phyloP scores from a whole-genome alignment of 2,888 invertebrate genomes.

The Hypsopygia costalis region DNA sequence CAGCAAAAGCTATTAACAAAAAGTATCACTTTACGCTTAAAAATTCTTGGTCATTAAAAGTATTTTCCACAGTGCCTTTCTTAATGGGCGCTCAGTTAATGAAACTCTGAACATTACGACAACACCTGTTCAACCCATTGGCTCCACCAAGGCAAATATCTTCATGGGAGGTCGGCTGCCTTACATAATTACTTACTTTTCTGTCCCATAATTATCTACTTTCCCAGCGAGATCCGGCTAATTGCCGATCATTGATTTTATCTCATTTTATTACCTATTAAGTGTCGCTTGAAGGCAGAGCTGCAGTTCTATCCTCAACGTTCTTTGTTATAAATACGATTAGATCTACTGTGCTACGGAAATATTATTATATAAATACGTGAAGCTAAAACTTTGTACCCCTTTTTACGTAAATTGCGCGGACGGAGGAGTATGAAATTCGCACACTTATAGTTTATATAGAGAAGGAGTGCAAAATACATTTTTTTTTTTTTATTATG shows the following conservation, averaged over 20 bases:
- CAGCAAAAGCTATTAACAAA: no score
- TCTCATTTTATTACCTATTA: slow-evolving; percentile 29
- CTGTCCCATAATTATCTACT: slow-evolving; percentile 9
- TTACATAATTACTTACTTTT: slow-evolving; percentile 14
- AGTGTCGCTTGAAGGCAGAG: no score
- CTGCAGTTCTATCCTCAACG: no score
- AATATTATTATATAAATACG: no score
- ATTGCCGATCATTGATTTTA: slow-evolving; percentile 44
- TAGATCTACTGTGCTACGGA: no score
- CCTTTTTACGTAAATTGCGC: no score
- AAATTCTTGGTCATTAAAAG: background rate
- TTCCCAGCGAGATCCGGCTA: slow-evolving; percentile 30
- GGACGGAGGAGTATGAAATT: no score
- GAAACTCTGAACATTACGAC: background rate
- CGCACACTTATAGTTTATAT: no score
- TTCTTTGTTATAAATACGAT: no score
- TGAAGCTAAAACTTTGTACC: no score
- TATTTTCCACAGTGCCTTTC: slow-evolving; percentile 1
- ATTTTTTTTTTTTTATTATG: no score
- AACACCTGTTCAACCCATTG: slow-evolving; percentile 6
- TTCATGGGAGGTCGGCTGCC: slow-evolving; percentile 22
- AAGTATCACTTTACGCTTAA: background rate
- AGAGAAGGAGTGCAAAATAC: no score
- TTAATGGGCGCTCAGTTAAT: slow-evolving; percentile 3
- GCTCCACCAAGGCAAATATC: slow-evolving; percentile 2